Evolutionary conservation across 64 coral and sea anemone genomes (phyloP).

Genomic region (Actinia tenebrosa): DNA sequence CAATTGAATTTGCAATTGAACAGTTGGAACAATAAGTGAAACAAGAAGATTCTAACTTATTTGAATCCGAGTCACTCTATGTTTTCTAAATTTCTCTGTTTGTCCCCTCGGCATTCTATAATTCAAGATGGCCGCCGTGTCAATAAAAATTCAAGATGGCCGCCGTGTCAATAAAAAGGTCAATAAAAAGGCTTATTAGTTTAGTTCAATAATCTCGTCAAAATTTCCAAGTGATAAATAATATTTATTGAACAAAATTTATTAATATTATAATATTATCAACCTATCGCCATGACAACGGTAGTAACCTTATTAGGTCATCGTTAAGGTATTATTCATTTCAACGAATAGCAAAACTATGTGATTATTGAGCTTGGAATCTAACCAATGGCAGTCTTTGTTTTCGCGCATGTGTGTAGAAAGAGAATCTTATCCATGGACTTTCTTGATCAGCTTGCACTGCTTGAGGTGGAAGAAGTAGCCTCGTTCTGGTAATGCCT

Average conservation of each 20-base stretch:
- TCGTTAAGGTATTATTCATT: background rate
- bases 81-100: no score
- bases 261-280: background rate
- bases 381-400: background rate
- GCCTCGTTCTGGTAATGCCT: conserved; percentile 66
- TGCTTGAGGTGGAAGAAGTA: conserved; percentile 90
- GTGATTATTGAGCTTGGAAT: background rate
- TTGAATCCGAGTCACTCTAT: no score
- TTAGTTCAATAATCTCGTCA: no score
- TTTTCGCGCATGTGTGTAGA: background rate
- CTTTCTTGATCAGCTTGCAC: conserved; percentile 66
- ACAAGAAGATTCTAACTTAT: no score
- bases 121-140: no score
- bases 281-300: background rate
- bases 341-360: background rate
- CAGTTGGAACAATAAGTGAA: no score
- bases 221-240: no score
- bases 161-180: no score
- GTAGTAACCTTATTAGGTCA: background rate
- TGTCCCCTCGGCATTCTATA: no score
- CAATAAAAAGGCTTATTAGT: no score
- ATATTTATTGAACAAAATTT: background rate
- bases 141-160: no score
- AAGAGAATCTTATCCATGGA: background rate
- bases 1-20: no score